These are phyloP conservation scores for Camelus bactrianus DNA, from an alignment of 2,113 vertebrate genomes.

Conservation along the genomic window DNA sequence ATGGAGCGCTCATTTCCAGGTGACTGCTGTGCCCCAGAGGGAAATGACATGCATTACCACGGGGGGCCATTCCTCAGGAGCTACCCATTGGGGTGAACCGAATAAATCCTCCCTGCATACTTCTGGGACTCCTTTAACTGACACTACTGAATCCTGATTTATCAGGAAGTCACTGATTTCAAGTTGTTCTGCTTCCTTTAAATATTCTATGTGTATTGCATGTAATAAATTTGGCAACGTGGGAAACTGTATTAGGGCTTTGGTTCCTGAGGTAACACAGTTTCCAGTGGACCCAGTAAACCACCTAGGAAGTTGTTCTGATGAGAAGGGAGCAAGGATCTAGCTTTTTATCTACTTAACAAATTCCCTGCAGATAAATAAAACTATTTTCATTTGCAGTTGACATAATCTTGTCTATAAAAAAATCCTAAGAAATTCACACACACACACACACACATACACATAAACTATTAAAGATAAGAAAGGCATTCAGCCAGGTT, in stretches of 20 bases:
- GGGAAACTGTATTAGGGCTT: not conserved
- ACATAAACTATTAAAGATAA: not conserved
- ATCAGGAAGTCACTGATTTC: not conserved
- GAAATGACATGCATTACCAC: not conserved
- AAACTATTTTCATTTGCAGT: not conserved
- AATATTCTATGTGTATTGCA: not conserved
- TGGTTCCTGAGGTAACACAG: not conserved
- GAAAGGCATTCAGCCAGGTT: not conserved
- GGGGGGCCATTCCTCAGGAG: not conserved
- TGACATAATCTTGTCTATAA: not conserved
- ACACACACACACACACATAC: not conserved
- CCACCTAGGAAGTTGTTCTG: not conserved
- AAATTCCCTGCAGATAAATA: constrained; percentile 16
- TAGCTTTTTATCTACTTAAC: constrained; percentile 41
- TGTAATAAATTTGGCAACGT: not conserved
- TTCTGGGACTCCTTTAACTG: not conserved
- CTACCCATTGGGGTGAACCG: not conserved
- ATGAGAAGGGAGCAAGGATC: not conserved
- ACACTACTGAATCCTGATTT: not conserved
- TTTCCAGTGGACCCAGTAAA: not conserved
- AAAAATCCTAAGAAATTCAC: not conserved
- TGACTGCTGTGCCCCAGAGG: not conserved
- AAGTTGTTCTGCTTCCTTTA: not conserved
- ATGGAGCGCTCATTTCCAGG: not conserved
- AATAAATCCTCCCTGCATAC: not conserved